Conservation (phyloP, 2,797 vertebrate genomes). For the Clangula hyemalis region DNA sequence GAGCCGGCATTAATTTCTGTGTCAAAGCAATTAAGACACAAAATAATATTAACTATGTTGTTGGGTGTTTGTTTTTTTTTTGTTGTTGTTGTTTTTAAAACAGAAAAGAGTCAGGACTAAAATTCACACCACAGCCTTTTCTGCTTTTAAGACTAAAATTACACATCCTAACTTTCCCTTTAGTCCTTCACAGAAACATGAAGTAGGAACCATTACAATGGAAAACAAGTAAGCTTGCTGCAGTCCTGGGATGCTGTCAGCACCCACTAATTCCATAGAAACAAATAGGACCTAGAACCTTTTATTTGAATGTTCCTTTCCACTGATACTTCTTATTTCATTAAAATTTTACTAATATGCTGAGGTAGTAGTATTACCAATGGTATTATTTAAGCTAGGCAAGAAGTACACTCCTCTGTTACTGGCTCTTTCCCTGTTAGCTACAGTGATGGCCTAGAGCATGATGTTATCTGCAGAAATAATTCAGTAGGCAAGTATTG, state of each 20-base stretch:
- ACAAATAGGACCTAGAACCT: neutral
- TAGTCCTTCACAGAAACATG: neutral
- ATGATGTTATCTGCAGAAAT: neutral
- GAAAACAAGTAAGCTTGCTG: neutral
- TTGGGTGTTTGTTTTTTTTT: neutral
- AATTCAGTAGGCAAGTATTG: neutral
- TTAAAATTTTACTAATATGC: neutral
- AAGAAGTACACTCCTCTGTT: neutral
- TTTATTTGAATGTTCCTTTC: neutral
- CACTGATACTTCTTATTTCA: neutral
- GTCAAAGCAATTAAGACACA: conserved; percentile 35
- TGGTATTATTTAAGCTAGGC: neutral
- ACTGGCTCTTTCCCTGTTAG: neutral
- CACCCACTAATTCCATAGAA: neutral
- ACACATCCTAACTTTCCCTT: neutral
- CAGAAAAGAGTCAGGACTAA: neutral
- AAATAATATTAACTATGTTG: neutral
- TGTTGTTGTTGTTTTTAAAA: neutral
- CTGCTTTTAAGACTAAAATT: neutral
- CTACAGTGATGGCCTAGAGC: neutral
- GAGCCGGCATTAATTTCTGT: neutral
- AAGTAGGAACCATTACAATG: neutral
- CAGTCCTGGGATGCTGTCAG: neutral
- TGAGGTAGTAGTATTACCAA: conserved; percentile 16
- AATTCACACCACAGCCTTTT: neutral